These are phyloP conservation scores for Oligia fasciuncula DNA, from an alignment of 2,888 invertebrate genomes.

Conservation along the genomic window DNA sequence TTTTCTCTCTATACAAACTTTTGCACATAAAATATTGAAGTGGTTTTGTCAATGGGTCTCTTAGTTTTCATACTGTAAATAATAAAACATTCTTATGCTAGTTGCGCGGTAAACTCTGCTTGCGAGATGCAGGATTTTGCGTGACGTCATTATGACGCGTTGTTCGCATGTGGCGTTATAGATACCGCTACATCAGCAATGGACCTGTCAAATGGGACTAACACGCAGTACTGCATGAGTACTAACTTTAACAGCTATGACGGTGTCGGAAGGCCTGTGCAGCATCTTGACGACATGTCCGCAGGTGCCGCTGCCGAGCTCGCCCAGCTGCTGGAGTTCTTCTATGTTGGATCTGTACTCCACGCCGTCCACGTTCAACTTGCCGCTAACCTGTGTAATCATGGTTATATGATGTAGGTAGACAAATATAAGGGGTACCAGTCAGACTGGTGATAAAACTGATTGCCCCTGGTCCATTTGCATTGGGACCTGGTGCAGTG, in stretches of 20 bases:
- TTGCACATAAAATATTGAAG: too few relatives aligned
- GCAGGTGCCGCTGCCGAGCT: slow-evolving; percentile 98
- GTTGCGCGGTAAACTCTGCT: too few relatives aligned
- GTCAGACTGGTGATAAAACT: background rate
- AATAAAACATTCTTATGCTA: too few relatives aligned
- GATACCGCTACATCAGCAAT: too few relatives aligned
- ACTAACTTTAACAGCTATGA: slow-evolving; percentile 97
- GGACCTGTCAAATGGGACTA: too few relatives aligned
- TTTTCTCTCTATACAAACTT: too few relatives aligned
- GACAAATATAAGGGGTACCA: background rate
- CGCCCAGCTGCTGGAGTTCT: slow-evolving; percentile 95
- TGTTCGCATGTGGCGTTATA: too few relatives aligned
- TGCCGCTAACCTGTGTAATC: slow-evolving; percentile 92
- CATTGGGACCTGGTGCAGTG: background rate
- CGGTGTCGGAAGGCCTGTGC: slow-evolving; percentile 95
- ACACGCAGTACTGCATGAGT: too few relatives aligned
- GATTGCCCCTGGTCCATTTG: background rate
- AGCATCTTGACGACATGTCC: slow-evolving; percentile 99
- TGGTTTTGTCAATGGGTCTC: too few relatives aligned
- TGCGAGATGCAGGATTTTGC: too few relatives aligned
- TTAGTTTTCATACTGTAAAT: too few relatives aligned
- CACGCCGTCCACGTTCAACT: slow-evolving; percentile 94
- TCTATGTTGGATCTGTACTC: slow-evolving; percentile 95
- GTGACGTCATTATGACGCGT: too few relatives aligned
- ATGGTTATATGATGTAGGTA: background rate